These are phyloP conservation scores for Melanogrammus aeglefinus DNA, from an alignment of 2,797 vertebrate genomes.

Conservation along the genomic window DNA sequence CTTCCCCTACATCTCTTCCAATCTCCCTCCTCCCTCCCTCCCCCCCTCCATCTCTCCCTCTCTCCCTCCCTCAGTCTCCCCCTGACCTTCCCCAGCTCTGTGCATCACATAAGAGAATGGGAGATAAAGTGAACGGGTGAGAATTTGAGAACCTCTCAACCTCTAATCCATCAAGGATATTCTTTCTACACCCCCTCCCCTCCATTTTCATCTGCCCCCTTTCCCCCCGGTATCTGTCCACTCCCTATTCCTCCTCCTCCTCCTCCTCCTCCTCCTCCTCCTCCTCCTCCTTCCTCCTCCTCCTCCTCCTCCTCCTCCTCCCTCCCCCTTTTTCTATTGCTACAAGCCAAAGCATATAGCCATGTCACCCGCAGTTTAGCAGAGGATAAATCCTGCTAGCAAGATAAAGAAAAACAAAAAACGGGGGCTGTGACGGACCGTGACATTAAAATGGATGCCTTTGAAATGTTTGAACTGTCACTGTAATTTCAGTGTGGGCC, in stretches of 20 bases:
- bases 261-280: slow-evolving; percentile 31
- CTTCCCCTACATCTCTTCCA: slow-evolving; percentile 28
- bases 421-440: background rate
- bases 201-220: slow-evolving; percentile 47
- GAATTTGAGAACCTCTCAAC: slow-evolving; percentile 58
- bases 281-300: slow-evolving; percentile 30
- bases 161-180: slow-evolving; percentile 58
- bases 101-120: slow-evolving; percentile 47
- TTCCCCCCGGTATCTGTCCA: slow-evolving; percentile 33
- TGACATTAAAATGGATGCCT: background rate
- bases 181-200: slow-evolving; percentile 19
- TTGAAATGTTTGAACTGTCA: background rate
- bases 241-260: slow-evolving; percentile 21
- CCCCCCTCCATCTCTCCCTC: slow-evolving; percentile 35
- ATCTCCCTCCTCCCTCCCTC: slow-evolving; percentile 46
- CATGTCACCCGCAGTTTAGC: slow-evolving; percentile 45
- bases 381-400: slow-evolving; percentile 41
- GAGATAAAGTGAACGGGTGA: slow-evolving; percentile 66
- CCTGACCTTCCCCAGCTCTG: slow-evolving; percentile 41
- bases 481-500: background rate
- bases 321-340: slow-evolving; percentile 37
- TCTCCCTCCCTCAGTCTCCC: slow-evolving; percentile 28
- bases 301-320: slow-evolving; percentile 26
- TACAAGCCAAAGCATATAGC: slow-evolving; percentile 45
- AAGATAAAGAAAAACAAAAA: slow-evolving; percentile 20